Percentiles rank a stretch among this genome's conserved stretches.
Evolutionary conservation across 2,797 vertebrate genomes (phyloP).

Genomic region (Poliocrania exsul): DNA sequence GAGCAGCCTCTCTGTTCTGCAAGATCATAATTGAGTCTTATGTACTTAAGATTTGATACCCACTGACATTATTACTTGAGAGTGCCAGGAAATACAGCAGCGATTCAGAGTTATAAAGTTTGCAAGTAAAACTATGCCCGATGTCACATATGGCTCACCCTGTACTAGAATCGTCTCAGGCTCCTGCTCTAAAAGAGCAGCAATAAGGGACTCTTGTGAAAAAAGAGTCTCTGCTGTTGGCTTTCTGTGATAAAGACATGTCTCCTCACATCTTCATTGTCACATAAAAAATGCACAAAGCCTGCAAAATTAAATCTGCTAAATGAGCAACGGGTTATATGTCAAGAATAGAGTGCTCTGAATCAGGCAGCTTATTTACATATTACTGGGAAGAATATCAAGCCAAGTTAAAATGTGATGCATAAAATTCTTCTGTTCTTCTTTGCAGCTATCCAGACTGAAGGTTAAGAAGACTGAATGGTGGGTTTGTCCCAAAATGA

Average conservation of each 20-base stretch:
- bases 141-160: neutral
- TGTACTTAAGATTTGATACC: slow-evolving; percentile 24
- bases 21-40: slow-evolving; percentile 32
- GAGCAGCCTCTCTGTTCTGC: slow-evolving; percentile 16
- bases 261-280: neutral
- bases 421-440: slow-evolving; percentile 1
- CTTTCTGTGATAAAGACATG: neutral
- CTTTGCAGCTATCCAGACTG: neutral
- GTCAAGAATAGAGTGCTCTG: neutral
- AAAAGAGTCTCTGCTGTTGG: neutral
- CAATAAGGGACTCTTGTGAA: neutral
- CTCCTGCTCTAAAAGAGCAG: neutral
- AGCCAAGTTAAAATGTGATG: neutral
- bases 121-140: neutral
- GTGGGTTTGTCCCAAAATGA: neutral
- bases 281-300: neutral
- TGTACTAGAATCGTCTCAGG: neutral
- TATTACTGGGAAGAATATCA: neutral
- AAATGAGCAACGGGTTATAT: slow-evolving; percentile 19
- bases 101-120: neutral
- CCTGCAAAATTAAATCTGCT: slow-evolving; percentile 25
- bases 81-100: slow-evolving; percentile 5
- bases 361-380: neutral
- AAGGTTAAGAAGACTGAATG: neutral
- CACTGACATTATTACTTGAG: neutral